phyloP scores from a whole-genome alignment of 1,140 invertebrate species.

The Drosophila sucinea region DNA sequence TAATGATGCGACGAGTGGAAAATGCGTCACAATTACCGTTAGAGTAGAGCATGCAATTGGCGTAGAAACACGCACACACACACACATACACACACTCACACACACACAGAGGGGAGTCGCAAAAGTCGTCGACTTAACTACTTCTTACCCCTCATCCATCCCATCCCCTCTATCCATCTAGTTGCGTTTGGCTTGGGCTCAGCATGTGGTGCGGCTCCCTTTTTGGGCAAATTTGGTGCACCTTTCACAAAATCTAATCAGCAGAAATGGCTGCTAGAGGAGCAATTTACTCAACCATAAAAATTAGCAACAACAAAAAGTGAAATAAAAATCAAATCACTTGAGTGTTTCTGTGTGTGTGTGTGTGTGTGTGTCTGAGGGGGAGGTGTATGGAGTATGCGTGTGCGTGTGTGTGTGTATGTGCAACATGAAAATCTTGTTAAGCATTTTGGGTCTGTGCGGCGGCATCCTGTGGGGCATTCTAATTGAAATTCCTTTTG shows the following conservation, averaged over 20 bases:
- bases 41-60: constrained; percentile 48
- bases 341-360: constrained; percentile 27
- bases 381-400: constrained; percentile 1
- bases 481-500: constrained; percentile 69
- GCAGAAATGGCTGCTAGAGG: constrained; percentile 48
- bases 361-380: constrained; percentile 27
- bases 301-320: constrained; percentile 66
- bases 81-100: constrained; percentile 5
- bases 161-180: neutral
- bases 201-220: constrained; percentile 77
- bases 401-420: constrained; percentile 22
- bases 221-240: constrained; percentile 80
- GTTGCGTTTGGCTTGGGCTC: constrained; percentile 27
- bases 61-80: constrained; percentile 7
- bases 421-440: constrained; percentile 73
- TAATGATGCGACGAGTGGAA: constrained; percentile 67
- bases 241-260: constrained; percentile 80
- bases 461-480: constrained; percentile 58
- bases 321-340: constrained; percentile 18
- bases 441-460: constrained; percentile 37
- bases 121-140: constrained; percentile 6
- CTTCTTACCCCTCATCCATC: neutral
- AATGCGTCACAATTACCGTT: constrained; percentile 79
- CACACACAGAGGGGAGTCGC: constrained; percentile 9
- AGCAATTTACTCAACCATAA: constrained; percentile 78